Conservation (phyloP, 2,797 vertebrate genomes). For the Glossophaga mutica region DNA sequence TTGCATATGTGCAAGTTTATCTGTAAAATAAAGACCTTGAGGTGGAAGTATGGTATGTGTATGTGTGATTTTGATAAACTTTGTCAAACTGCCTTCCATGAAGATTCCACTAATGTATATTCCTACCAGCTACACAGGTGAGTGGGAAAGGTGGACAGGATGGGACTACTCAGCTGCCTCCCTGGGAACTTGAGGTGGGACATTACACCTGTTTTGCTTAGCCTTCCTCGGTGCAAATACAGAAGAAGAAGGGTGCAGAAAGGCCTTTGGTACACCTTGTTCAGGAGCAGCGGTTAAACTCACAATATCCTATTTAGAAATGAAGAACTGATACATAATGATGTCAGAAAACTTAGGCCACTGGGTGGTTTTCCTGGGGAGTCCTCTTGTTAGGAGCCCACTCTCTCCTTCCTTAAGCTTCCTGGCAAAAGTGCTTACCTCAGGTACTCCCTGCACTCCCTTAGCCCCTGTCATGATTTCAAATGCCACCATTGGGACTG, state of each 20-base stretch:
- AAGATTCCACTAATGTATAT: background rate
- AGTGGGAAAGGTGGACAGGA: background rate
- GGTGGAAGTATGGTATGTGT: background rate
- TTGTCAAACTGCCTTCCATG: background rate
- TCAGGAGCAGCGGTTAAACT: background rate
- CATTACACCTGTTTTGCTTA: background rate
- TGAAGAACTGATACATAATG: background rate
- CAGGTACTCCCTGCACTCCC: background rate
- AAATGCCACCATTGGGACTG: background rate
- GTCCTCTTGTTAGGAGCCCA: no score
- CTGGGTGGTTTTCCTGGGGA: background rate
- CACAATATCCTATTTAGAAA: background rate
- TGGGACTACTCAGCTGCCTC: background rate
- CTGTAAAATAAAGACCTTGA: background rate
- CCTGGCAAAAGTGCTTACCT: background rate
- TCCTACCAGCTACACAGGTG: background rate
- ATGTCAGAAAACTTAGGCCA: background rate
- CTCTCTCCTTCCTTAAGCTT: no score
- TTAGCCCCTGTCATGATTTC: background rate
- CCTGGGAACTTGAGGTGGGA: background rate
- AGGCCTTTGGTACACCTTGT: background rate
- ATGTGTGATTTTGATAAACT: background rate
- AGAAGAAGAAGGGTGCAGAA: background rate
- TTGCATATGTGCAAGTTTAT: background rate
- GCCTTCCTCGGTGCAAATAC: background rate